phyloP scores from a whole-genome alignment of 2,797 vertebrate species.

The Peromyscus melanophrys region DNA sequence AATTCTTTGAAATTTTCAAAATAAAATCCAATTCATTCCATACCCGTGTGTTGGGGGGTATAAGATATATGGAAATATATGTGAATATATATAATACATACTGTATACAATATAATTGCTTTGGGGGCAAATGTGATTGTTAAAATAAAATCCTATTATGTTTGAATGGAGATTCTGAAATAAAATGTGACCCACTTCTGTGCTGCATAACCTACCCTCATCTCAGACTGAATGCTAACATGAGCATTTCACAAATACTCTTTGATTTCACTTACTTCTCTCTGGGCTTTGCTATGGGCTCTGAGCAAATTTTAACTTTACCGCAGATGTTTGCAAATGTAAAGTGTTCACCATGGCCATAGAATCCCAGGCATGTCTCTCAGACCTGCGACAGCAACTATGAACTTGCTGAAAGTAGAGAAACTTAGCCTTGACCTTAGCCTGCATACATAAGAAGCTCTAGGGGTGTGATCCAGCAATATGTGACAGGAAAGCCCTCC shows the following conservation, averaged over 20 bases:
- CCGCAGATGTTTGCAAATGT: neutral
- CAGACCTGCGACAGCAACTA: neutral
- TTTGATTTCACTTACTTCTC: conserved; percentile 6
- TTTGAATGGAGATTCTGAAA: conserved; percentile 64
- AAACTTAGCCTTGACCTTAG: neutral
- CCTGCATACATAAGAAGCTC: neutral
- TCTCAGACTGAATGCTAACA: neutral
- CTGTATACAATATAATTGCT: neutral
- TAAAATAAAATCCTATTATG: conserved; percentile 58
- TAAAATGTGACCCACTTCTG: conserved; percentile 42
- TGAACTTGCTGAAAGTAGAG: conserved; percentile 27
- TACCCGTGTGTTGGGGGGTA: neutral
- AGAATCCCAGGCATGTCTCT: neutral
- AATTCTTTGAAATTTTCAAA: conserved; percentile 62
- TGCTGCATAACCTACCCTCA: neutral
- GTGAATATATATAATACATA: neutral
- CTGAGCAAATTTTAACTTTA: neutral
- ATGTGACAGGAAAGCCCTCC: neutral
- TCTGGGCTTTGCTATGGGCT: neutral
- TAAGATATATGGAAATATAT: neutral
- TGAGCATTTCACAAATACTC: neutral
- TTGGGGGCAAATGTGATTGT: conserved; percentile 42
- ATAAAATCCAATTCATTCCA: conserved; percentile 62
- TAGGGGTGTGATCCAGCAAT: neutral
- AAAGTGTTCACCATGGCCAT: neutral